Percentiles rank a stretch among this genome's conserved stretches.
phyloP scores from a whole-genome alignment of 1,140 invertebrate genomes.

The Diuraphis noxia region DNA sequence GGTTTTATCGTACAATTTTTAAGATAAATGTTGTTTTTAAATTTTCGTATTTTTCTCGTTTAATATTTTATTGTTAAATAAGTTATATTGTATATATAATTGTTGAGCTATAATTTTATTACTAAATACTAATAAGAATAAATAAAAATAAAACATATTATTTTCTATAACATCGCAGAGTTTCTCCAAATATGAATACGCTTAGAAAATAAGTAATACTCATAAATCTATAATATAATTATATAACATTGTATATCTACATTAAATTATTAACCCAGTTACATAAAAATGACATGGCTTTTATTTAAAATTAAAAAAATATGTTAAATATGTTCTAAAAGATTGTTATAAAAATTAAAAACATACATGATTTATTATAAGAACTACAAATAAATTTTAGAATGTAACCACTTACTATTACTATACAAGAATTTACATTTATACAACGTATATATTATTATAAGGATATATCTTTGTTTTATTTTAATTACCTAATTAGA shows the following conservation, averaged over 20 bases:
- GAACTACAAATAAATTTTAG: not conserved
- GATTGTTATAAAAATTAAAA: not conserved
- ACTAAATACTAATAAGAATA: too few species aligned
- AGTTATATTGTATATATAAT: too few species aligned
- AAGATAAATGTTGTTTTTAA: too few species aligned
- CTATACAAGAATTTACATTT: not conserved
- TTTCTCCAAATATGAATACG: not conserved
- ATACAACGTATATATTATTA: not conserved
- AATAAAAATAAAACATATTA: too few species aligned
- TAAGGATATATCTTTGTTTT: not conserved
- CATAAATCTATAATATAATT: not conserved
- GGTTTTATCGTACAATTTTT: too few species aligned
- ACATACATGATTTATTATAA: not conserved
- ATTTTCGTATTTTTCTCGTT: too few species aligned
- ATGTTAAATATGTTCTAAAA: not conserved
- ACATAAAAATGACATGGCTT: not conserved
- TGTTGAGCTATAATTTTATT: too few species aligned
- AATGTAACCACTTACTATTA: not conserved
- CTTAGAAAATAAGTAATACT: not conserved
- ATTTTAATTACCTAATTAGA: not conserved
- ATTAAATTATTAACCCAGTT: not conserved
- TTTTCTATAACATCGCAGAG: not conserved
- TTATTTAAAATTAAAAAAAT: not conserved
- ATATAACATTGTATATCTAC: not conserved
- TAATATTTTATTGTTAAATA: too few species aligned